Base-by-base conservation (phyloP, 2,888 invertebrate species). In the Ommatoiulus sabulosus region DNA sequence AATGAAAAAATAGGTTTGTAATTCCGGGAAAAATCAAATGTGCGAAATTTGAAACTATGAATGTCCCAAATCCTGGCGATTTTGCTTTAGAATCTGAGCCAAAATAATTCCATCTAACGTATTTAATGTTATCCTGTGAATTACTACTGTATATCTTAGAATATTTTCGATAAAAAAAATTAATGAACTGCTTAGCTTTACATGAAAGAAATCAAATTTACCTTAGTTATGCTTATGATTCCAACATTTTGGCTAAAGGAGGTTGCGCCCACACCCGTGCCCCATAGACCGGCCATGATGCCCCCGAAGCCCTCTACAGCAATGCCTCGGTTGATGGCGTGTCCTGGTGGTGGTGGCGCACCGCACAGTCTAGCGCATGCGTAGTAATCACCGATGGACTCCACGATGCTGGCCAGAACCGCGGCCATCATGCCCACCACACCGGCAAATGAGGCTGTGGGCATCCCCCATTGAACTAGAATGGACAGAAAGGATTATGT, bases 241-340 rank as follows among this genome's bases (percentile, higher is more conserved):
- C 97, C 97, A 84, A 97, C 97, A 92, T 97, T 97, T 92, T 97
- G 97, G 88, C 97, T 96, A 92, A 97, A 97, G 4, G 97, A 97
- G 90, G 97, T 97, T 86, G 97, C 96, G 0, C 97, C 97, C 91
- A 96, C 97, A 0, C 97, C 97, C 44, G 96, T 95, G 8, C 97
- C 97, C 95, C 97, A 96, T 3, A 97, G 94, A 0, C 97, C 97
- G 0, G 97, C 96, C 84, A 97, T 93, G 89, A 97, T 93, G 0
- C 97, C 96, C n/a, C 96, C 97, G 0, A 97, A 92, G 0, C 88
- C 97, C 97, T 97, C 97, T 0, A 96, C 95, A 63, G 95, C 96
- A 72, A 97, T 96, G 0, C 97, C 97, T 72, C 97, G 94, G 93
- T 97, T 97, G 91, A 97, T 96, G 0, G 97, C 97, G 92, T 97